Evolutionary conservation across 2,888 invertebrate species (phyloP).

Genomic region (Lissocephala sabroskyi): DNA sequence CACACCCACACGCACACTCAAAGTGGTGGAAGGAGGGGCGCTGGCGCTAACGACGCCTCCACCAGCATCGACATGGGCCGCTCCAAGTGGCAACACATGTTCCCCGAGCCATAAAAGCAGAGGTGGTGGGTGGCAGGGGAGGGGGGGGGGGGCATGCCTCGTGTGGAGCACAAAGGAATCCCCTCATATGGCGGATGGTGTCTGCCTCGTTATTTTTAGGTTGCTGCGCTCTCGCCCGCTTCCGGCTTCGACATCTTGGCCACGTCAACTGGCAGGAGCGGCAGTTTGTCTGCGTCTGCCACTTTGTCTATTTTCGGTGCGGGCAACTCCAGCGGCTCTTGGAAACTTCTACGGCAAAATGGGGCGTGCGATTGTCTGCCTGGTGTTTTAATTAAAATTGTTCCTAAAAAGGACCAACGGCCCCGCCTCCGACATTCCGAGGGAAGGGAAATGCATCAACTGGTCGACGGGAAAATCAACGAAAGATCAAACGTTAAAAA

Average conservation of each 20-base stretch:
- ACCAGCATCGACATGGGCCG: neutral
- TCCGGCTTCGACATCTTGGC: constrained; percentile 13
- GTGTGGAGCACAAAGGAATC: neutral
- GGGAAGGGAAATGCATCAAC: no score
- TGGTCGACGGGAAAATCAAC: no score
- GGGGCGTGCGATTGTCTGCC: constrained; percentile 50
- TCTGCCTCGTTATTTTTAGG: constrained; percentile 4
- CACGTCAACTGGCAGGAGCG: neutral
- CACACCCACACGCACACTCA: constrained; percentile 16
- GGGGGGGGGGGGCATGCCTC: constrained; percentile 23
- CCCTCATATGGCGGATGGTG: neutral
- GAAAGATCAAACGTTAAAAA: no score
- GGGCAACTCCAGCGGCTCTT: constrained; percentile 5
- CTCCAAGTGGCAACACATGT: constrained; percentile 11
- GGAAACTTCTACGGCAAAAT: no score
- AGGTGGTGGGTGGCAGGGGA: no score
- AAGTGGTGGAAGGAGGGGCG: neutral
- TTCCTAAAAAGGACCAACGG: constrained; percentile 46
- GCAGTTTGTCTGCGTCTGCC: neutral
- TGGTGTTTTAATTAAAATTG: constrained; percentile 60
- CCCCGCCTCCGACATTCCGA: no score
- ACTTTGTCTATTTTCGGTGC: constrained; percentile 1
- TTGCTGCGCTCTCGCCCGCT: constrained; percentile 25
- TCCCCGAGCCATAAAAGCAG: constrained; percentile 13
- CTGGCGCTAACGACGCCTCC: constrained; percentile 31